Percentiles rank a stretch among this genome's conserved stretches.
These are phyloP conservation scores for Ammodramus savannarum DNA, from an alignment of 2,113 vertebrate genomes.

Conservation along the genomic window DNA sequence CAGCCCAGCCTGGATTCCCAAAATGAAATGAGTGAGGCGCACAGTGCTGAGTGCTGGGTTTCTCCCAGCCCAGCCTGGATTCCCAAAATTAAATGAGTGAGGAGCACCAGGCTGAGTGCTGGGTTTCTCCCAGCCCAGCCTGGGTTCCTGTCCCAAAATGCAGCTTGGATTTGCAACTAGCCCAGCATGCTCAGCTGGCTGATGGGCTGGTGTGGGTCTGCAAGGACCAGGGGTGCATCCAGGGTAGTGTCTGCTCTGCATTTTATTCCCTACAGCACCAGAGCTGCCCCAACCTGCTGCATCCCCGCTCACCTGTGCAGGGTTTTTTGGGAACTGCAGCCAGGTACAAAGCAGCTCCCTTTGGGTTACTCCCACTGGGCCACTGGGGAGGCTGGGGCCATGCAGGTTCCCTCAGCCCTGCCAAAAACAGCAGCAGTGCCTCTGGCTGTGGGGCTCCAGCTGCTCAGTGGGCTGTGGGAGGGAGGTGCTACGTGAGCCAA, in stretches of 20 bases:
- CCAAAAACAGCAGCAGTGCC: not conserved
- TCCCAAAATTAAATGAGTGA: not conserved
- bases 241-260: not conserved
- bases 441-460: not conserved
- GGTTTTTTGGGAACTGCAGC: not conserved
- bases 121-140: not conserved
- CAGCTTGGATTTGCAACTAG: not conserved
- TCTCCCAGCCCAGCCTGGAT: not conserved
- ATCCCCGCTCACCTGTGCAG: fast-evolving
- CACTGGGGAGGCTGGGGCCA: fast-evolving
- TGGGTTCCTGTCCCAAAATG: not conserved
- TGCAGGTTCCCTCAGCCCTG: not conserved
- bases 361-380: fast-evolving
- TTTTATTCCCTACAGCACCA: not conserved
- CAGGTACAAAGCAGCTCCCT: not conserved
- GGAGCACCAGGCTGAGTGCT: not conserved
- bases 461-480: not conserved
- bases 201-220: fast-evolving
- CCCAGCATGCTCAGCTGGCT: not conserved
- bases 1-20: not conserved
- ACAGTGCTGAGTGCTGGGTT: not conserved
- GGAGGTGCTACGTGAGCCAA: not conserved
- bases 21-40: not conserved
- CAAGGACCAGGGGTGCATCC: fast-evolving
- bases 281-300: not conserved